phyloP scores from a whole-genome alignment of 2,888 invertebrate genomes.

The Strigamia transsilvanica region DNA sequence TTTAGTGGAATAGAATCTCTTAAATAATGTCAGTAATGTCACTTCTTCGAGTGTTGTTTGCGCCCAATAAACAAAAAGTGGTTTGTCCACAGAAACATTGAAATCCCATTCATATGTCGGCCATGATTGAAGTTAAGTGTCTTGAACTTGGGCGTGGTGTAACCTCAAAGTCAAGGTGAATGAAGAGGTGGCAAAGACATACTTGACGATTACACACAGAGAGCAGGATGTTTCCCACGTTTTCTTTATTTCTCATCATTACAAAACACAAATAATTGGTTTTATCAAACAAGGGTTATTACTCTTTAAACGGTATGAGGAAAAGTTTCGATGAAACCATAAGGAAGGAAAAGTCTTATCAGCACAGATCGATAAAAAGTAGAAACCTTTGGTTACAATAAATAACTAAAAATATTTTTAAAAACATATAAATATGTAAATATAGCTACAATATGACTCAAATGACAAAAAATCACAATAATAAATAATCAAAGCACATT shows the following conservation, averaged over 20 bases:
- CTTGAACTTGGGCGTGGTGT: slow-evolving; percentile 34
- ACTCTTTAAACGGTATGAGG: background rate
- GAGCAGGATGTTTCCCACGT: slow-evolving; percentile 21
- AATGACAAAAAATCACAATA: too few species aligned
- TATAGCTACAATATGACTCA: background rate
- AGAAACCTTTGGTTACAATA: too few species aligned
- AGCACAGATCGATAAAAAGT: background rate
- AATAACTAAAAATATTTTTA: too few species aligned
- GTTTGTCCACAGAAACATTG: background rate
- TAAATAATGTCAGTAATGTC: background rate
- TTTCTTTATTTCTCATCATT: slow-evolving; percentile 1
- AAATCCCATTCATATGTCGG: slow-evolving; percentile 3
- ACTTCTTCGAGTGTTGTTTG: background rate
- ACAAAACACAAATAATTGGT: background rate
- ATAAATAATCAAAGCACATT: too few species aligned
- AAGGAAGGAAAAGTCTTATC: background rate
- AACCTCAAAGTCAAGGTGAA: slow-evolving; percentile 22
- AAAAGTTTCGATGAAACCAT: background rate
- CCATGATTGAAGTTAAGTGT: slow-evolving; percentile 38
- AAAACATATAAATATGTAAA: background rate
- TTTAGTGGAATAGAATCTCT: background rate
- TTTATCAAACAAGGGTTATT: slow-evolving; percentile 9
- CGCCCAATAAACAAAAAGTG: background rate
- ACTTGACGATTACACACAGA: background rate
- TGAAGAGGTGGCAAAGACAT: slow-evolving; percentile 28